Base-by-base conservation (phyloP, 92 coral and sea anemone genomes). In the Paramuricea clavata region DNA sequence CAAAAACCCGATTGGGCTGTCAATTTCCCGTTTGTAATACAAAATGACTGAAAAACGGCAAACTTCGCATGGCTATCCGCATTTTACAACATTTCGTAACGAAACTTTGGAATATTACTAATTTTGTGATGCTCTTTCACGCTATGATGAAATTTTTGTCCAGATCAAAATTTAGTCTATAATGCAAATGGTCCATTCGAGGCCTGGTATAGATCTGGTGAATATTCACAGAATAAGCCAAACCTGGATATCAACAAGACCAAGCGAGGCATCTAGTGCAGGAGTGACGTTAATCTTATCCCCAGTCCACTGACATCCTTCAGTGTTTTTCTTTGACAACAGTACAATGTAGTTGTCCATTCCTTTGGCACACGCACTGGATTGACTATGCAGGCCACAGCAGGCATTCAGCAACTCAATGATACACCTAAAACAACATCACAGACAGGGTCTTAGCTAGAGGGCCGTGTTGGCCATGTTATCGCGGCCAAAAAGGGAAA, bases 191-290 rank as follows among this genome's bases (percentile, higher is more conserved):
- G n/a, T n/a, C n/a, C n/a, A n/a, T n/a, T n/a, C n/a, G n/a, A n/a
- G n/a, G n/a, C n/a, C 33, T 5, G 61, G 8, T 16, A 52, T 52
- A 5, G 21, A 52, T 52, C n/a, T 12, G 21, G 42, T 36, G 4
- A 36, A 36, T 36, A 36, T 36, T 23, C 44, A n/a, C 49, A 17
- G 75, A 32, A 2, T 2, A 17, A 12, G 17, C 22, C 56, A 49
- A 42, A 95, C 98, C 98, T 95, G 95, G 13, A 95, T 90, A 85
- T 95, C 98, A 47, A 95, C 98, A 49, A 95, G 86, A 31, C 98
- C 90, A 21, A 95, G 93, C 0, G 98, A 93, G 1, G 98, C 93
- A 57, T 95, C 98, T 36, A 95, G 90, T 0, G 95, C 90, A 8
- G 97, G 95, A 21, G 90, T 85, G 28, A 95, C 90, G 5, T 78